Evolutionary conservation across 2,797 vertebrate genomes (phyloP), one percentile per base, ranked within the genome.

Genomic region (Glossophaga mutica): DNA sequence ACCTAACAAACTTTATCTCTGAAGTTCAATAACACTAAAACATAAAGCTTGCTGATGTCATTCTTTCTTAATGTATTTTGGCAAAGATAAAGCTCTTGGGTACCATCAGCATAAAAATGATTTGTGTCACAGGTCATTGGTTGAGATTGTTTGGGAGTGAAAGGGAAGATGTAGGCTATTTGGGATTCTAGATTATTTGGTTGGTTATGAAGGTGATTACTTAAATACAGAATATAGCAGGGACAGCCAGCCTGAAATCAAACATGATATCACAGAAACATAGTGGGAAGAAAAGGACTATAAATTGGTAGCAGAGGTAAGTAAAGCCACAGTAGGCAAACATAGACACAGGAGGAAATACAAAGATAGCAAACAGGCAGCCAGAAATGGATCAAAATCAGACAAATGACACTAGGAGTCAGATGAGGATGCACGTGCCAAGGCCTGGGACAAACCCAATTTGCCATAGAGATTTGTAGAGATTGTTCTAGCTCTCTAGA

Each of bases 31-130:
- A 94, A 79, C 16, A 59, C 9, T 62, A 91, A 95, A 89, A 81
- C n/a, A 83, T 39, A 89, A 87, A 89, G 84, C 44, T 11, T 90
- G 37, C 22, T 59, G 81, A 93, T 76, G 37, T 70, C 90, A 87
- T 84, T 91, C 32, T 78, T 90, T 65, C 77, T 39, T 94, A 92
- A 57, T 48, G 74, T 21, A 79, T 83, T 83, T 83, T 84, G 57
- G 46, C 71, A 87, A 93, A 59, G 39, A 79, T 24, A 92, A 94
- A 79, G 15, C 44, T 37, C 19, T 82, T 50, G 44, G 37, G 62
- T 76, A 37, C 21, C 86, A 37, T 89, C n/a, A 46, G 39, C 83
- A 77, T 79, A 59, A 95, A 95, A 24, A 59, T 76, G 83, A 97
- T 90, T 91, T 70, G 34, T 83, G 50, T 70, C 82, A 84, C n/a